Evolutionary conservation across 1,140 invertebrate species (phyloP).

Genomic region (Sarcophaga bullata): DNA sequence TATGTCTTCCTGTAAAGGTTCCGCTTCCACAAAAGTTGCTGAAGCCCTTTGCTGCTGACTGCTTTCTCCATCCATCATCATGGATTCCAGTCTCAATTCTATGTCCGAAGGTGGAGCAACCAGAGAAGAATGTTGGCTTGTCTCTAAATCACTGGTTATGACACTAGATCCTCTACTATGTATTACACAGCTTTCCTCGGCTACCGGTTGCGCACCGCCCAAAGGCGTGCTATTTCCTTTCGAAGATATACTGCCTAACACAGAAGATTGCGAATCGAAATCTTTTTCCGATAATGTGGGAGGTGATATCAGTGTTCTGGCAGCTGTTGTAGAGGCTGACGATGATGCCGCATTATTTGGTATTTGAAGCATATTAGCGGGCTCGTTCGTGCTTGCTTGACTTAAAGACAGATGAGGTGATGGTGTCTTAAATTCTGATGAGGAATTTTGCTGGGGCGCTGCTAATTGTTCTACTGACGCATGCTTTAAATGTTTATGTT

Average conservation of each 20-base stretch:
- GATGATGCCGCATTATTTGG: not conserved
- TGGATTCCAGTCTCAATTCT: slow-evolving; percentile 61
- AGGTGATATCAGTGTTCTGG: slow-evolving; percentile 53
- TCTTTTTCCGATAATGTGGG: slow-evolving; percentile 60
- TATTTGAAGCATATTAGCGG: slow-evolving; percentile 39
- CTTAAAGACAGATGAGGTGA: slow-evolving; percentile 68
- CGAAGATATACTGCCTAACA: slow-evolving; percentile 63
- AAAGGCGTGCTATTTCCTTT: slow-evolving; percentile 63
- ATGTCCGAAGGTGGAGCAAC: slow-evolving; percentile 65
- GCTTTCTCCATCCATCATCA: slow-evolving; percentile 61
- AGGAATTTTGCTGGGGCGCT: slow-evolving; percentile 41
- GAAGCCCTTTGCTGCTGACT: slow-evolving; percentile 40
- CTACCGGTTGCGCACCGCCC: slow-evolving; percentile 54
- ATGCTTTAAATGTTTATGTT: slow-evolving; percentile 63
- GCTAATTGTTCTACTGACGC: slow-evolving; percentile 50
- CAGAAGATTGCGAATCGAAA: slow-evolving; percentile 64
- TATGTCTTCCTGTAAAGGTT: slow-evolving; percentile 62
- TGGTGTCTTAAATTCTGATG: slow-evolving; percentile 65
- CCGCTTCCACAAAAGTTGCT: slow-evolving; percentile 44
- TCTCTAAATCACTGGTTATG: slow-evolving; percentile 63
- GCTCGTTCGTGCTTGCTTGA: slow-evolving; percentile 42
- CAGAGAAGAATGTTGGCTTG: slow-evolving; percentile 63
- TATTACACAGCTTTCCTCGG: slow-evolving; percentile 63
- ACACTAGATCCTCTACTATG: slow-evolving; percentile 63
- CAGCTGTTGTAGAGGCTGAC: slow-evolving; percentile 36